These are phyloP conservation scores for Marasmarcha lunaedactyla DNA, from an alignment of 2,888 invertebrate genomes.

Conservation along the genomic window DNA sequence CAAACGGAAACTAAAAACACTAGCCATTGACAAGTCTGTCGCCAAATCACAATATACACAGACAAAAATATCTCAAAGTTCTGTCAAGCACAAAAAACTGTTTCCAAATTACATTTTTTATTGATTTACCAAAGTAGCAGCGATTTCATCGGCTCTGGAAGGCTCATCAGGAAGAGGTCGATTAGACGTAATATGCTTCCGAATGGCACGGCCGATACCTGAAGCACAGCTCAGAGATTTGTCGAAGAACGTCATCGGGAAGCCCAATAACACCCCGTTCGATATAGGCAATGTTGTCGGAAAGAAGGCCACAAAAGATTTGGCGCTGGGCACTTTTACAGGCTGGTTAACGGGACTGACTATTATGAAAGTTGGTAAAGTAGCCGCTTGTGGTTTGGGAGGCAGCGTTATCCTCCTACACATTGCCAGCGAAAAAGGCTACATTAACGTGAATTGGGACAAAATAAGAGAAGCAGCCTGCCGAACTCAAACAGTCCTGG, in stretches of 20 bases:
- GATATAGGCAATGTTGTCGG: too few relatives aligned
- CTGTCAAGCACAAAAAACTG: too few relatives aligned
- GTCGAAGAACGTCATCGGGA: background rate
- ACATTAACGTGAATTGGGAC: constrained; percentile 90
- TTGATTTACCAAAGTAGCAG: too few relatives aligned
- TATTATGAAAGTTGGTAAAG: constrained; percentile 86
- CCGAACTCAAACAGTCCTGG: constrained; percentile 79
- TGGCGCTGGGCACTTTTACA: constrained; percentile 33
- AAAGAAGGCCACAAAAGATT: background rate
- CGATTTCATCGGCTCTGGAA: too few relatives aligned
- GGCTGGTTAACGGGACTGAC: constrained; percentile 80
- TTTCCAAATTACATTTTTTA: too few relatives aligned
- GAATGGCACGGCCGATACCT: constrained; percentile 41
- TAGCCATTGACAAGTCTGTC: too few relatives aligned
- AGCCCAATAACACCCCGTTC: too few relatives aligned
- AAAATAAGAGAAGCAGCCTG: constrained; percentile 81
- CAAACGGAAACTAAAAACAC: too few relatives aligned
- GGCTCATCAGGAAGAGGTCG: too few relatives aligned
- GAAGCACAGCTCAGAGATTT: constrained; percentile 26
- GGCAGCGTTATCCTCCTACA: constrained; percentile 88
- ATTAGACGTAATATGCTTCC: constrained; percentile 20
- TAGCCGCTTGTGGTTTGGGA: constrained; percentile 88
- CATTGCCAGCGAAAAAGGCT: constrained; percentile 89
- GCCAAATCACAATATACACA: too few relatives aligned
- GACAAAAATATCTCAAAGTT: too few relatives aligned